These are phyloP conservation scores for Ispidina lecontei DNA, from an alignment of 2,797 vertebrate genomes.

Conservation along the genomic window DNA sequence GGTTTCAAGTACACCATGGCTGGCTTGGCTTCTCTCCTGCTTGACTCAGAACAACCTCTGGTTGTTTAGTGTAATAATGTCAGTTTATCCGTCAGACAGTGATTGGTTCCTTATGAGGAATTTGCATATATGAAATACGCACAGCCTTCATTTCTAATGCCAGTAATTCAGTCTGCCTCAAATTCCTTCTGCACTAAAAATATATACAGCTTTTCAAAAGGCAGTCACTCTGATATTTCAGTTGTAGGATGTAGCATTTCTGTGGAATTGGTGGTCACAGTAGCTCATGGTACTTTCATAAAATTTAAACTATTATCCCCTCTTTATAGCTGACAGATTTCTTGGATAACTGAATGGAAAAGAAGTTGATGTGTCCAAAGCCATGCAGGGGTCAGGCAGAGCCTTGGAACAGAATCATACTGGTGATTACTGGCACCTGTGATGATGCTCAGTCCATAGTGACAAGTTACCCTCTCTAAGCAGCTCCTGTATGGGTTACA, in stretches of 20 bases:
- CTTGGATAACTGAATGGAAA: not conserved
- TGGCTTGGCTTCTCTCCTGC: not conserved
- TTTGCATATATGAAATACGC: not conserved
- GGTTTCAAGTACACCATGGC: not conserved
- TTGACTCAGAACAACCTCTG: not conserved
- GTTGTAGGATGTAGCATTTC: not conserved
- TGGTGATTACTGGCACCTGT: not conserved
- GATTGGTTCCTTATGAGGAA: slow-evolving; percentile 16
- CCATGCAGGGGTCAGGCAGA: not conserved
- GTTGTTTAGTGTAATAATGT: not conserved
- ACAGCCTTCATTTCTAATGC: rapidly evolving
- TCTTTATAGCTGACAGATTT: not conserved
- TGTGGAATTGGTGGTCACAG: rapidly evolving
- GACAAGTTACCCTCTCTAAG: not conserved
- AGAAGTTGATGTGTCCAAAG: not conserved
- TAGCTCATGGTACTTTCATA: not conserved
- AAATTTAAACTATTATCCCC: not conserved
- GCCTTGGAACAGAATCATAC: not conserved
- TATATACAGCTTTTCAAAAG: not conserved
- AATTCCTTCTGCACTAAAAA: not conserved
- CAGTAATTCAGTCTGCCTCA: not conserved
- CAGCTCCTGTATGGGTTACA: not conserved
- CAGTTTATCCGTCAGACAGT: not conserved
- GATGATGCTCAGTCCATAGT: rapidly evolving
- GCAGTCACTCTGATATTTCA: rapidly evolving